Base-by-base conservation (phyloP, 2,888 invertebrate genomes). In the Leptopilina syphax region DNA sequence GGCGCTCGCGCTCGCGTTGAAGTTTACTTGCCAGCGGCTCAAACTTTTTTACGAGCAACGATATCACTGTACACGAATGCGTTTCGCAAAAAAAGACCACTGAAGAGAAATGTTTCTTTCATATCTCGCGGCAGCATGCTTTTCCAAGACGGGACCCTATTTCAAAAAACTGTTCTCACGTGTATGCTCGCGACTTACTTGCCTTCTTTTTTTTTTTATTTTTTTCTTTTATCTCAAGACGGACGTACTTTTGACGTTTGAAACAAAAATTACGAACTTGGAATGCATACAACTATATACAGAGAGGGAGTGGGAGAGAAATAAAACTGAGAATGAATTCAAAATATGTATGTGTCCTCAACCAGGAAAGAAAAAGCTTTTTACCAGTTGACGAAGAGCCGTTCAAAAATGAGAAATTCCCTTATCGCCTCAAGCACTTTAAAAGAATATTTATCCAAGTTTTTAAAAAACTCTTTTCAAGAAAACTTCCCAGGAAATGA, bases 81-180 rank as follows among this genome's bases (percentile, higher is more conserved):
- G 77, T 65, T 50, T 77, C 24, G 65, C 10, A 65, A 76, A 65
- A 76, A 77, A 65, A 63, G 65, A 50, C 27, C 27, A 60, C 44
- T 8, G 50, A 18, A 77, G 65, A 77, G 77, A 77, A 77, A 77
- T 77, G 77, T 65, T 65, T 65, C 77, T 77, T 65, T 65, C 77
- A 77, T 77, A 77, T 77, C 77, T 77, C 65, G 50, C 77, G 24
- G 77, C 27, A 77, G 65, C 77, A 77, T 65, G 65, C 50, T 65
- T 77, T 77, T 77, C 44, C 65, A 65, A 77, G 77, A 63, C 65
- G 77, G 65, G 65, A 77, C 77, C 50, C 50, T 65, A 65, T 77
- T 77, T 65, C 47, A 65, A 41, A 65, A 41, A 47, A 65, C 77
- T 27, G 47, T 65, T 34, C 44, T 63, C 65, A 44, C 63, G 12